A percentile compares a stretch with the other conserved stretches of the same genome.
These are phyloP conservation scores for Brenthis hecate DNA, from an alignment of 2,888 invertebrate genomes.

Conservation along the genomic window DNA sequence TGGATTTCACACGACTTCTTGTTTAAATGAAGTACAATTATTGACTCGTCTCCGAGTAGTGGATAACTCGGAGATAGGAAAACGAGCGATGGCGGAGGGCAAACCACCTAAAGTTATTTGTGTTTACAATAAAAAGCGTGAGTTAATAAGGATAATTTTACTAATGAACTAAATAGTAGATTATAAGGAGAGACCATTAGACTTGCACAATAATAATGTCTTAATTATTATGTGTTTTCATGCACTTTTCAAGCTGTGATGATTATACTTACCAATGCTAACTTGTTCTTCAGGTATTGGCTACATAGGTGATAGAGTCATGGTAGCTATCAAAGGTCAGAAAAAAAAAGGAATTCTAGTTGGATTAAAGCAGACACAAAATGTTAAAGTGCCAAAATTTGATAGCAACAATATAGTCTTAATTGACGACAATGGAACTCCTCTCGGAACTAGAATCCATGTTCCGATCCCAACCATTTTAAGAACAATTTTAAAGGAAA, in stretches of 20 bases:
- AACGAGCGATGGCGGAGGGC: conserved; percentile 96
- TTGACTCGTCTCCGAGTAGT: conserved; percentile 93
- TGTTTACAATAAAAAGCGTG: conserved; percentile 91
- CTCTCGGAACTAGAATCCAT: conserved; percentile 96
- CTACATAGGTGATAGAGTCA: conserved; percentile 90
- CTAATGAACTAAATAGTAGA: neutral
- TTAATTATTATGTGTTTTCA: neutral
- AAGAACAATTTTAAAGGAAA: conserved; percentile 91
- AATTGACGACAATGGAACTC: conserved; percentile 96
- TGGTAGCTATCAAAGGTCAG: conserved; percentile 96
- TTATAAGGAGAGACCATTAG: too few relatives aligned
- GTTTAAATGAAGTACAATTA: conserved; percentile 86
- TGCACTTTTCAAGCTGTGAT: neutral
- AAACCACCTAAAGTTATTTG: conserved; percentile 97
- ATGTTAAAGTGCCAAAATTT: conserved; percentile 91
- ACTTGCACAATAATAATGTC: neutral
- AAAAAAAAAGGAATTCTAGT: conserved; percentile 93
- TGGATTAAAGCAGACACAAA: conserved; percentile 92
- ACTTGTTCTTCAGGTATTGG: conserved; percentile 69
- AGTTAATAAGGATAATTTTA: conserved; percentile 42
- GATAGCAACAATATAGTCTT: conserved; percentile 98
- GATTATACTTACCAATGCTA: neutral
- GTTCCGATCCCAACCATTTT: conserved; percentile 96
- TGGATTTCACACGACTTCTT: conserved; percentile 83
- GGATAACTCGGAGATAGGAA: conserved; percentile 98